These are phyloP conservation scores for Callorhinus ursinus DNA, from an alignment of 2,113 vertebrate species.

Conservation along the genomic window DNA sequence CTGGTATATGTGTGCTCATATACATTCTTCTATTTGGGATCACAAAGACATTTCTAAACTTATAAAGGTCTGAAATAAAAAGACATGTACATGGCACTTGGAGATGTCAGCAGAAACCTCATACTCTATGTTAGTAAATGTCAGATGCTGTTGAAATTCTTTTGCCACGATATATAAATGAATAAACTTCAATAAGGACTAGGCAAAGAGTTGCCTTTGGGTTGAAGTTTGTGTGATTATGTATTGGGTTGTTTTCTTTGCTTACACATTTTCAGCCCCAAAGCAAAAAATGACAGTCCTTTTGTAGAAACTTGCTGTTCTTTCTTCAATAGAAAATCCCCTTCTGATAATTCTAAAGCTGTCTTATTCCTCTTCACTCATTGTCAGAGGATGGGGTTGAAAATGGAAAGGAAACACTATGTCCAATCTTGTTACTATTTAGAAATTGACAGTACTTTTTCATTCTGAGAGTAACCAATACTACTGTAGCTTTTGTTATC, in stretches of 20 bases:
- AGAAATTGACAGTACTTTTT: neutral
- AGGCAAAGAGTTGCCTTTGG: neutral
- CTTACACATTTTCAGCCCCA: neutral
- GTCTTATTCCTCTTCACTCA: neutral
- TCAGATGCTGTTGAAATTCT: neutral
- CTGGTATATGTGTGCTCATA: neutral
- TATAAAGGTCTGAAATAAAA: neutral
- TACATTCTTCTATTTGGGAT: neutral
- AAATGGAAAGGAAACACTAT: neutral
- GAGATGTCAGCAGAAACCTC: neutral
- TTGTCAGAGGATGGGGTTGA: neutral
- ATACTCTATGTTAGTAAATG: neutral
- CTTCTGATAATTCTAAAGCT: neutral
- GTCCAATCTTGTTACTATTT: neutral
- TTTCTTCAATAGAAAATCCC: neutral
- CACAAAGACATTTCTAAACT: neutral
- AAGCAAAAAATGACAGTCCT: neutral
- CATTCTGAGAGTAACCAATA: neutral
- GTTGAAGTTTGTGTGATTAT: neutral
- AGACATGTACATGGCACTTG: neutral
- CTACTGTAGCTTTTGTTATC: neutral
- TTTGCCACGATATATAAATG: neutral
- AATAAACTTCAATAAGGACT: neutral
- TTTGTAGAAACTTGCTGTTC: neutral
- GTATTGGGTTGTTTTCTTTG: neutral